Conservation (phyloP, 2,888 invertebrate genomes). For the Trissonchulus latispiculum region DNA sequence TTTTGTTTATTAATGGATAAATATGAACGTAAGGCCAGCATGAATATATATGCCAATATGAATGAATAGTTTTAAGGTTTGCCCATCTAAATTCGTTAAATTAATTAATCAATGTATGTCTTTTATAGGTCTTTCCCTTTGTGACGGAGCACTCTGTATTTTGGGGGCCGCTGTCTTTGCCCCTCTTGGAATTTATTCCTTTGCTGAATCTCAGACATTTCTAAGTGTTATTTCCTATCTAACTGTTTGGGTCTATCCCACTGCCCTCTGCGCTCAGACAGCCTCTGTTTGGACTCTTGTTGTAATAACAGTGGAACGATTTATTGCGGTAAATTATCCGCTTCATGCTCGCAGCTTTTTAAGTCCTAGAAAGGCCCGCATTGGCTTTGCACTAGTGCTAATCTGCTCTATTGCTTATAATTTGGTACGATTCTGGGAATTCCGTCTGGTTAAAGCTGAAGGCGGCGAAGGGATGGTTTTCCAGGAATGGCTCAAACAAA, state of each 20-base stretch:
- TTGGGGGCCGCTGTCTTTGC: conserved; percentile 3
- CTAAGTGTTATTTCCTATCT: neutral
- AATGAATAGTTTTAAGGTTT: no score
- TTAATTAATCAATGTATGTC: neutral
- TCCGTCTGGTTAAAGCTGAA: neutral
- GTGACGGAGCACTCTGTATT: conserved; percentile 8
- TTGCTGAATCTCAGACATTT: neutral
- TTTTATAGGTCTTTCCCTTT: neutral
- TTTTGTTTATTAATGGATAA: no score
- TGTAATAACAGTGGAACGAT: conserved; percentile 18
- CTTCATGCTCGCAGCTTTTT: neutral
- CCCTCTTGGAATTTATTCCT: neutral
- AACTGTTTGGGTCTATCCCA: conserved; percentile 16
- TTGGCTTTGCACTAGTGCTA: neutral
- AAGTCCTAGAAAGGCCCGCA: neutral
- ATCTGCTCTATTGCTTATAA: neutral
- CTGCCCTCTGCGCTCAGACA: conserved; percentile 15
- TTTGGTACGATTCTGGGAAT: conserved; percentile 1
- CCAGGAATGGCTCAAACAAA: neutral
- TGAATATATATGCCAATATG: no score
- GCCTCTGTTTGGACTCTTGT: conserved; percentile 20
- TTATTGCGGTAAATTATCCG: conserved; percentile 17
- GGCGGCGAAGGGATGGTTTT: neutral
- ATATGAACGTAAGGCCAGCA: no score
- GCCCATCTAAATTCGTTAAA: neutral